Base-by-base conservation (phyloP, 2,797 vertebrate species). In the Falco concolor region DNA sequence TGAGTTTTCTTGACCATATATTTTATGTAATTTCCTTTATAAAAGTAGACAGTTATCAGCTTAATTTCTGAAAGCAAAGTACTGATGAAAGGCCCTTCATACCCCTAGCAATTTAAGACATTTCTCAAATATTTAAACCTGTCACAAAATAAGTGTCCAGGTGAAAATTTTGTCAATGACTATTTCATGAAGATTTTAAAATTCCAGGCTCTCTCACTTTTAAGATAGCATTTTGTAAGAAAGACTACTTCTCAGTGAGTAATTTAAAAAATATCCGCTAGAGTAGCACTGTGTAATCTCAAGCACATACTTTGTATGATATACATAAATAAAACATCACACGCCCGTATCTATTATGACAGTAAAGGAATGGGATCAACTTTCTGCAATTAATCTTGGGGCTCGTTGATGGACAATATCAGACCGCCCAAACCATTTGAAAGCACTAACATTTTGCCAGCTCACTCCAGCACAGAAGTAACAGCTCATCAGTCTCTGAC, bases 231-330 rank as follows among this genome's bases (percentile, higher is more conserved):
- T 67, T 77, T 75, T 23, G 4, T 27, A 47, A 69, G 24, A 72
- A 80, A 78, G 24, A 28, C 28, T 50, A 45, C 5, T 49, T 45
- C 20, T 10, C 32, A 74, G 45, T 30, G 15, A 78, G 6, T 36
- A 17, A 44, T 18, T 9, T 44, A 44, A 23, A 36, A 53, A 42
- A 23, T 0, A 0, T 0, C 22, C 10, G 30, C 27, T 18, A 42
- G 68, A 49, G 86, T 44, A 90, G 45, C 23, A 23, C 9, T 63
- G 28, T 25, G 34, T 42, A 69, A 36, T 47, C 57, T 34, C 13
- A 61, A 59, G 79, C 19, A 30, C 36, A 34, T 8, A 59, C 22
- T 68, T 57, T 27, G 13, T 25, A 53, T 4, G 36, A 64, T 2
- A n/a, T 2, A 69, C 0, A 1, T 42, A 73, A 84, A 57, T 5